Percentiles rank a stretch among this genome's conserved stretches.
phyloP scores from a whole-genome alignment of 1,140 invertebrate genomes.

The Drosophila yakuba region DNA sequence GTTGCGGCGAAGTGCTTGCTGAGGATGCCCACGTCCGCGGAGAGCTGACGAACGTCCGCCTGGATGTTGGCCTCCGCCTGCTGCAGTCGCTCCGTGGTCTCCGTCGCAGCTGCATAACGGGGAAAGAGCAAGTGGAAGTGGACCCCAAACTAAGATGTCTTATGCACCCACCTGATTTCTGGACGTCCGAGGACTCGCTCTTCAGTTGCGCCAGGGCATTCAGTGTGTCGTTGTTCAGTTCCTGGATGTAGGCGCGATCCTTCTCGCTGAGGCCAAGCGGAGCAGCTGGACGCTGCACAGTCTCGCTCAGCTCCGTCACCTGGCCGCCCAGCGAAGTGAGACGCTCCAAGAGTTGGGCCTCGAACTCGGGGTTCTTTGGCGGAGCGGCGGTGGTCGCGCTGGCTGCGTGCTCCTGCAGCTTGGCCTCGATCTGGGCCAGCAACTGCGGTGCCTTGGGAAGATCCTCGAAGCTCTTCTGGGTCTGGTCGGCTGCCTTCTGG shows the following conservation, averaged over 20 bases:
- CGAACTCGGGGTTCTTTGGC: constrained; percentile 69
- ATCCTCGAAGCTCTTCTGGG: constrained; percentile 52
- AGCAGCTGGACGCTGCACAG: constrained; percentile 31
- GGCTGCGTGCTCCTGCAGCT: constrained; percentile 55
- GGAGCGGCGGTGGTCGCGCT: constrained; percentile 53
- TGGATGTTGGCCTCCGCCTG: constrained; percentile 67
- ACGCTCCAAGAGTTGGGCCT: constrained; percentile 60
- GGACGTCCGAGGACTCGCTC: constrained; percentile 40
- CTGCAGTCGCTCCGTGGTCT: constrained; percentile 84
- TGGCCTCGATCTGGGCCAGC: constrained; percentile 70
- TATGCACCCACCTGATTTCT: constrained; percentile 63
- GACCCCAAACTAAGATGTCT: not conserved
- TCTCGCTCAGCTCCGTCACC: constrained; percentile 44
- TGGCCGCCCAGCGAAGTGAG: constrained; percentile 50
- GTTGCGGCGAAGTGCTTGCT: constrained; percentile 86
- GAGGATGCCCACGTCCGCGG: constrained; percentile 72
- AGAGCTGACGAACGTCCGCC: constrained; percentile 83
- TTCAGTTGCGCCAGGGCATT: constrained; percentile 69
- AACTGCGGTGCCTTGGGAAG: constrained; percentile 62
- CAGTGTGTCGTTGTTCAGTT: constrained; percentile 76
- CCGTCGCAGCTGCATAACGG: constrained; percentile 7
- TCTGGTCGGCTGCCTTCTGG: constrained; percentile 59
- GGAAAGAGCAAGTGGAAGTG: not conserved
- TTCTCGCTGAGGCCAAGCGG: constrained; percentile 51
- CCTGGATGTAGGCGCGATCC: constrained; percentile 73